Base-by-base conservation (phyloP, 2,113 vertebrate genomes). In the Natator depressus region DNA sequence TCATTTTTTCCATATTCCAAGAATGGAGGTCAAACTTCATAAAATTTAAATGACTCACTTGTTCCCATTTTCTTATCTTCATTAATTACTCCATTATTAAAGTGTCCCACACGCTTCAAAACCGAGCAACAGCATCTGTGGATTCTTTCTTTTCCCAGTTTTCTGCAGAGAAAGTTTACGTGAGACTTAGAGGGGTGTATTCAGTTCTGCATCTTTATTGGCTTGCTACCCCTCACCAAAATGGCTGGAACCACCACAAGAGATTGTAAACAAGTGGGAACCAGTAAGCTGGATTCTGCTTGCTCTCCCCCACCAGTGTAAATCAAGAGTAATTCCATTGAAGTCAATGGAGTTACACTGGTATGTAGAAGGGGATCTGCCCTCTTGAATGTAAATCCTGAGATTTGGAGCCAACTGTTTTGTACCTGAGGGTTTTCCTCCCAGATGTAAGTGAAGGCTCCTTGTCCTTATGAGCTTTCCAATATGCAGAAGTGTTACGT, bases 201-300 rank as follows among this genome's bases (percentile, higher is more conserved):
- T 95, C n/a, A 5, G 82, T 76, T 76, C 24, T 42, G 72, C 22
- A 76, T 38, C 42, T 84, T 47, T 57, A 75, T 86, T 55, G 42
- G 46, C 80, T 88, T 50, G 54, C 87, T 3, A 1, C 82, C 9
- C 42, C 82, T 72, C 10, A 29, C 2, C 29, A 57, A 79, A 10
- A 54, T 3, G 1, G 8, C 42, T 81, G 75, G 51, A 76, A 0
- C 3, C 46, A 8, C 88, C 75, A 29, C 0, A 2, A 5, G 76
- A 88, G 6, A 47, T 38, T 62, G 27, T 79, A 88, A 88, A 1
- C 6, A 13, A 10, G 46, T 8, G 91, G 72, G 24, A 53, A 31
- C 14, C 51, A 50, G 5, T 0, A 1, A 53, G 85, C n/a, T 47
- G 16, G 25, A 42, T 75, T 75, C 8, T 24, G 20, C 12, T 76